Percentiles rank a stretch among this genome's conserved stretches.
Evolutionary conservation across 2,113 vertebrate genomes (phyloP).

Genomic region (Ictalurus punctatus): DNA sequence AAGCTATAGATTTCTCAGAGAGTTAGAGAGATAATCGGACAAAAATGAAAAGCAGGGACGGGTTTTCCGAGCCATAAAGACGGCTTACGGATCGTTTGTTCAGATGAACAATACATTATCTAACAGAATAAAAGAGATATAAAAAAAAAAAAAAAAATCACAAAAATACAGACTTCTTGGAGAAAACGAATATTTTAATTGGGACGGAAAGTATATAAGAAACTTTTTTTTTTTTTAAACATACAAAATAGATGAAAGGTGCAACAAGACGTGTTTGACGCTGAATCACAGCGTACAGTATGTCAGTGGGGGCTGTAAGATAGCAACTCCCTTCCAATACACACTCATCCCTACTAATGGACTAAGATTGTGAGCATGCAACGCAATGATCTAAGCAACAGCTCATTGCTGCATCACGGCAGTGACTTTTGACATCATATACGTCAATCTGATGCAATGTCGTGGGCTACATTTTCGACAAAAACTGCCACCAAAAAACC

Average conservation of each 20-base stretch:
- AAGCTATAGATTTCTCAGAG: not conserved
- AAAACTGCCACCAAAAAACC: conserved; percentile 3
- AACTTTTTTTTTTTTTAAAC: conserved; percentile 25
- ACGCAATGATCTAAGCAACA: conserved; percentile 21
- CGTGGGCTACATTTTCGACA: conserved; percentile 7
- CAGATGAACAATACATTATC: not conserved
- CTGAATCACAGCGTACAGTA: conserved; percentile 16
- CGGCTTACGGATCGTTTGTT: not conserved
- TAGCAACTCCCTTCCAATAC: conserved; percentile 12
- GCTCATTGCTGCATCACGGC: conserved; percentile 41
- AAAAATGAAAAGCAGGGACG: not conserved
- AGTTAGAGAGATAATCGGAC: not conserved
- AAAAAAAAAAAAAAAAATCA: not conserved
- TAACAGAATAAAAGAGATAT: not conserved
- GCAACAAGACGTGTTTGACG: not conserved
- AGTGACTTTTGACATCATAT: conserved; percentile 20
- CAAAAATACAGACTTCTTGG: not conserved
- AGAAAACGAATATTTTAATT: conserved; percentile 52
- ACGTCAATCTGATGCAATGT: not conserved
- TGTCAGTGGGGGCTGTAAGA: conserved; percentile 1
- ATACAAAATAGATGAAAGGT: conserved; percentile 45
- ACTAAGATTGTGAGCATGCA: not conserved
- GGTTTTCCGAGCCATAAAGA: not conserved
- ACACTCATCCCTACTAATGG: not conserved
- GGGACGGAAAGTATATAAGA: conserved; percentile 43